Percentiles rank a stretch among this genome's conserved stretches.
These are phyloP conservation scores for Tenthredo mesomela DNA, from an alignment of 2,888 invertebrate genomes.

Conservation along the genomic window DNA sequence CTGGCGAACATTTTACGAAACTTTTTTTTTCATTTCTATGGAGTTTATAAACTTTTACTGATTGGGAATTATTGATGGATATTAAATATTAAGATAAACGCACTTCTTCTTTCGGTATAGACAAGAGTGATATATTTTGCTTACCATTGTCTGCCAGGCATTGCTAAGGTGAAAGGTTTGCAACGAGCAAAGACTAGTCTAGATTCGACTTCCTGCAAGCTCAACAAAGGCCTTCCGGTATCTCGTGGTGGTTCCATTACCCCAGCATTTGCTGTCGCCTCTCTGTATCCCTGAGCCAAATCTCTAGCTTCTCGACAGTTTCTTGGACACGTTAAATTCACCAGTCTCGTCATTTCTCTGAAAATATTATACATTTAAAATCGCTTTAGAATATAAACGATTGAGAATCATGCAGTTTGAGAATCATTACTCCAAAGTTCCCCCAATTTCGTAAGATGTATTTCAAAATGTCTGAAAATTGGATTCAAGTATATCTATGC, in stretches of 20 bases:
- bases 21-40: not conserved
- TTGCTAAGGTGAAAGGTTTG: slow-evolving; percentile 92
- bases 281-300: slow-evolving; percentile 82
- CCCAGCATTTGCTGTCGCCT: slow-evolving; percentile 91
- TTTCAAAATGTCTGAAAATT: no score
- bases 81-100: not conserved
- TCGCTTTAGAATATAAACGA: not conserved
- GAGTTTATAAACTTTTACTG: no score
- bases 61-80: not conserved
- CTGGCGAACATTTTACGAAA: slow-evolving; percentile 58
- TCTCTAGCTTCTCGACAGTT: slow-evolving; percentile 73
- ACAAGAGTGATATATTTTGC: slow-evolving; percentile 40
- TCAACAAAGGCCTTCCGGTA: slow-evolving; percentile 87
- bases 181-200: slow-evolving; percentile 94
- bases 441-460: no score
- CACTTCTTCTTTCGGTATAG: not conserved
- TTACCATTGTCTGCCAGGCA: slow-evolving; percentile 90
- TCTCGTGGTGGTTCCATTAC: slow-evolving; percentile 93
- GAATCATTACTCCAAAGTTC: no score
- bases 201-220: slow-evolving; percentile 91
- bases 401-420: no score
- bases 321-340: slow-evolving; percentile 72
- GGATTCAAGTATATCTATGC: no score
- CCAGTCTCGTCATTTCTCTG: slow-evolving; percentile 76
- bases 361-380: not conserved